A percentile compares a stretch with the other conserved stretches of the same genome.
Evolutionary conservation across 2,797 vertebrate species (phyloP).

Genomic region (Lutjanus argentimaculatus): DNA sequence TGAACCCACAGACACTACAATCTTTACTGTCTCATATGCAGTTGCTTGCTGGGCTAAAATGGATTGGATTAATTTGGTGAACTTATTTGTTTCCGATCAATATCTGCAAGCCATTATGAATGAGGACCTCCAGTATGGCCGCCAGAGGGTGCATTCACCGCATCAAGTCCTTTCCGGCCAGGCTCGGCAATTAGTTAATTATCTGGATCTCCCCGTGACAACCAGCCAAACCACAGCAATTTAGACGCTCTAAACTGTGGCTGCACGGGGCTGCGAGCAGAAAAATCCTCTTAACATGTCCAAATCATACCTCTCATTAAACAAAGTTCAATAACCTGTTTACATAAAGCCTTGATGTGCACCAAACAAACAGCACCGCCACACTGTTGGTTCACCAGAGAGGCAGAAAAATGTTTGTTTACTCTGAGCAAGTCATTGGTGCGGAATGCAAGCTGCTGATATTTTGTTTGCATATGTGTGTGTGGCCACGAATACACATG

Average conservation of each 20-base stretch:
- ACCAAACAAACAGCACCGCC: conserved; percentile 65
- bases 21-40: not conserved
- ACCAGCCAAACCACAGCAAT: conserved; percentile 55
- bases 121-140: not conserved
- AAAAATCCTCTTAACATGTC: conserved; percentile 41
- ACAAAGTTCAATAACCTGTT: conserved; percentile 69
- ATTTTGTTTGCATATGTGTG: conserved; percentile 53
- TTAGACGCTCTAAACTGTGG: conserved; percentile 42
- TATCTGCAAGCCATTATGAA: not conserved
- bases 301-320: conserved; percentile 58
- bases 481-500: conserved; percentile 38
- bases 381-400: conserved; percentile 37
- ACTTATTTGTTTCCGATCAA: not conserved
- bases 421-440: conserved; percentile 59
- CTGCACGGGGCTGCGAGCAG: not conserved
- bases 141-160: not conserved
- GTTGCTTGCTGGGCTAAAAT: not conserved
- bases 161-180: not conserved
- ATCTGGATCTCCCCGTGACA: conserved; percentile 29
- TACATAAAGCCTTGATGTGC: conserved; percentile 58
- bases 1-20: not conserved
- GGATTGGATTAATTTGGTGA: not conserved
- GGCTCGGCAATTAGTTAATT: conserved; percentile 22
- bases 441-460: conserved; percentile 73
- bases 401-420: conserved; percentile 75